Percentiles rank a stretch among this genome's conserved stretches.
phyloP scores from a whole-genome alignment of 2,797 vertebrate species.

The Loriculus beryllinus region DNA sequence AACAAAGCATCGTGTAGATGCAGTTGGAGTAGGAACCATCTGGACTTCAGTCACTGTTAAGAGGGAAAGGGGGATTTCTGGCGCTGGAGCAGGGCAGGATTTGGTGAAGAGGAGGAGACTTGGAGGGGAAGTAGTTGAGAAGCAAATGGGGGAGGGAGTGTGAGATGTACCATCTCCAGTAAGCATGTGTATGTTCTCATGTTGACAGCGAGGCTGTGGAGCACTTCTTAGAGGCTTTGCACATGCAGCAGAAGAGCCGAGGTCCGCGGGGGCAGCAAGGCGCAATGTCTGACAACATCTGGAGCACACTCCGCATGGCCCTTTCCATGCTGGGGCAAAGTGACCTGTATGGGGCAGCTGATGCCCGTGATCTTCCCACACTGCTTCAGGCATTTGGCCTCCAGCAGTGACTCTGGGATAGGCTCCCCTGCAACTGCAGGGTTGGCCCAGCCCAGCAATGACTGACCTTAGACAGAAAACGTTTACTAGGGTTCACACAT shows the following conservation, averaged over 20 bases:
- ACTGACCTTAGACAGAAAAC: slow-evolving; percentile 53
- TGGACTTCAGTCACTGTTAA: not conserved
- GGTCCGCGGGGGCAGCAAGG: slow-evolving; percentile 83
- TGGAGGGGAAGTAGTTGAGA: not conserved
- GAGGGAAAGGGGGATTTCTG: not conserved
- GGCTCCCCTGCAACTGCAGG: slow-evolving; percentile 69
- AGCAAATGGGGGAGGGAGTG: not conserved
- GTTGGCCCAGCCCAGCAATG: slow-evolving; percentile 31
- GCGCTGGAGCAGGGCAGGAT: not conserved
- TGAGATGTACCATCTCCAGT: not conserved
- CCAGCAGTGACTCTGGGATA: slow-evolving; percentile 84
- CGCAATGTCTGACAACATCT: slow-evolving; percentile 98
- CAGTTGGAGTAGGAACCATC: not conserved
- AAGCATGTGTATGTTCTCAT: slow-evolving; percentile 29
- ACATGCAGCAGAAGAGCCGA: slow-evolving; percentile 88
- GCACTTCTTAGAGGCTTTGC: slow-evolving; percentile 95
- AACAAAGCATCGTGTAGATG: not conserved
- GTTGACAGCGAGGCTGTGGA: slow-evolving; percentile 89
- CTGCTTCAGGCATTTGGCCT: slow-evolving; percentile 88
- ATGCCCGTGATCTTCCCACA: slow-evolving; percentile 86
- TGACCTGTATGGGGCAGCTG: slow-evolving; percentile 88
- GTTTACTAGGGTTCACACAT: not conserved
- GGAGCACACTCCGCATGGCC: slow-evolving; percentile 97
- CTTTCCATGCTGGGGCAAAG: slow-evolving; percentile 98
- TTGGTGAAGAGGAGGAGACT: not conserved